A percentile compares a stretch with the other conserved stretches of the same genome.
phyloP scores from a whole-genome alignment of 1,140 invertebrate genomes.

The Agraylea sexmaculata region DNA sequence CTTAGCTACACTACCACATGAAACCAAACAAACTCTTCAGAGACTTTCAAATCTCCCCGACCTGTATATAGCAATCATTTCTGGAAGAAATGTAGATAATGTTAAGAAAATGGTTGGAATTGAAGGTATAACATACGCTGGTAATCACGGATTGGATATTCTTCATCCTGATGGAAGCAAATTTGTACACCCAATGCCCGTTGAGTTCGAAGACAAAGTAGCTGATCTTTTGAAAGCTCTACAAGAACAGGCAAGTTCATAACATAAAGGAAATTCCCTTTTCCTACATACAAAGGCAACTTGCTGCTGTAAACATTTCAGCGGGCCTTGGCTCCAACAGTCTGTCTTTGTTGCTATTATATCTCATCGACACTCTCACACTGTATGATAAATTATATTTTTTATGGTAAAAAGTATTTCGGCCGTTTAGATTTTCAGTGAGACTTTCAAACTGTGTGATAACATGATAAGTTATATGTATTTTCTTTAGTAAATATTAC shows the following conservation, averaged over 20 bases:
- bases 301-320: no score
- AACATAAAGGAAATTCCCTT: no score
- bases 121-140: slow-evolving; percentile 80
- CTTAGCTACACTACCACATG: slow-evolving; percentile 67
- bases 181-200: slow-evolving; percentile 82
- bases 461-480: no score
- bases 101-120: slow-evolving; percentile 86
- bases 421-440: no score
- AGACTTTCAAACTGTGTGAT: no score
- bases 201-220: slow-evolving; percentile 72
- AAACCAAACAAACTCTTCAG: slow-evolving; percentile 75
- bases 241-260: slow-evolving; percentile 65
- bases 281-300: no score
- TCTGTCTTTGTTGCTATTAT: no score
- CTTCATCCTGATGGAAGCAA: slow-evolving; percentile 80
- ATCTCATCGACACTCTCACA: no score
- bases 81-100: slow-evolving; percentile 75
- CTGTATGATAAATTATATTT: no score
- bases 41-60: slow-evolving; percentile 76
- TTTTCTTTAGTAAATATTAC: no score
- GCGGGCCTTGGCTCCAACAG: no score
- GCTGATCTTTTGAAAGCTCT: slow-evolving; percentile 62
- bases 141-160: slow-evolving; percentile 82
- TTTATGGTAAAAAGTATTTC: no score
- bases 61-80: slow-evolving; percentile 80